A percentile compares a stretch with the other conserved stretches of the same genome.
These are phyloP conservation scores for Grus americana DNA, from an alignment of 2,113 vertebrate species.

Conservation along the genomic window DNA sequence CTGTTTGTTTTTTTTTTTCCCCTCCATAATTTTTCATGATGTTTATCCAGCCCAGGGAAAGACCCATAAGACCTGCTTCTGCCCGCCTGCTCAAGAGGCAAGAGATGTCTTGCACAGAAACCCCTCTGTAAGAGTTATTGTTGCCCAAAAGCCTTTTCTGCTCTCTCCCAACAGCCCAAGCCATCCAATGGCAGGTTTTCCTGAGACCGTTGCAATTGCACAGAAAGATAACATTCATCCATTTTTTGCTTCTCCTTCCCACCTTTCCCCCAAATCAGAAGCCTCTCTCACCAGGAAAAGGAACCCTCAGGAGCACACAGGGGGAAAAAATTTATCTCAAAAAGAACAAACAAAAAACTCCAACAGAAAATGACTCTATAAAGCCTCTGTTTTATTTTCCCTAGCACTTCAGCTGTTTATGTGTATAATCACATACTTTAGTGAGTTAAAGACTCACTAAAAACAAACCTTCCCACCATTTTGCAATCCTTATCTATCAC, in stretches of 20 bases:
- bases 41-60: not conserved
- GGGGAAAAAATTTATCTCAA: not conserved
- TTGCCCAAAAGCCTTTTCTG: not conserved
- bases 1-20: too few relatives aligned
- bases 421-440: not conserved
- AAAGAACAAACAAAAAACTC: too few relatives aligned
- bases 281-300: not conserved
- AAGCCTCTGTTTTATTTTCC: not conserved
- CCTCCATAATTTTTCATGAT: not conserved
- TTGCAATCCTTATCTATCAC: not conserved
- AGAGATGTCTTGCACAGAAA: not conserved
- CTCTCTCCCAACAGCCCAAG: not conserved
- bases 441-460: not conserved
- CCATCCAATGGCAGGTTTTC: not conserved
- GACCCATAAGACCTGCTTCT: not conserved
- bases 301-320: not conserved
- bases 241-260: not conserved
- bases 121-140: not conserved
- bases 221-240: not conserved
- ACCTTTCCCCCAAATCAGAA: not conserved
- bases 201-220: not conserved
- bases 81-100: not conserved
- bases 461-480: not conserved
- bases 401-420: not conserved
- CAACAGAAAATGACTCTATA: not conserved